phyloP scores from a whole-genome alignment of 2,113 vertebrate genomes.

The Acrocephalus kingi region DNA sequence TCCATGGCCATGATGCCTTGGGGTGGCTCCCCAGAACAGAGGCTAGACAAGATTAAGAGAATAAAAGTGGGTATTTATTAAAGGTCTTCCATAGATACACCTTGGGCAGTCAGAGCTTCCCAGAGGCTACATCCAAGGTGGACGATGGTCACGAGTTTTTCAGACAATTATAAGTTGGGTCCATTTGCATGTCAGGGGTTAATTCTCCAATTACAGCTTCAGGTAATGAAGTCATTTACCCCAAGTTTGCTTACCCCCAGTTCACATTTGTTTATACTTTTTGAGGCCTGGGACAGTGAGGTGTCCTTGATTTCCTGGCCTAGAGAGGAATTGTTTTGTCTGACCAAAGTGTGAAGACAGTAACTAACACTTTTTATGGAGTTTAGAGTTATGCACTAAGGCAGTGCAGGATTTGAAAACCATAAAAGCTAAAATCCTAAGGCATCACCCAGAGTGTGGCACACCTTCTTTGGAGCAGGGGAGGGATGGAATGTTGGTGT shows the following conservation, averaged over 20 bases:
- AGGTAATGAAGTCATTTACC: neutral
- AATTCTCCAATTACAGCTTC: neutral
- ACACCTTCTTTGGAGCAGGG: neutral
- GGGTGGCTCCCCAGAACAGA: accelerated
- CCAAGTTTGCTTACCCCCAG: neutral
- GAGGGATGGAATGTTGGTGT: neutral
- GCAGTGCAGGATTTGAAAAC: neutral
- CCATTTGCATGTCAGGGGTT: neutral
- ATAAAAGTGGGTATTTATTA: neutral
- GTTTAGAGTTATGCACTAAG: neutral
- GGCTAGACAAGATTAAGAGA: accelerated
- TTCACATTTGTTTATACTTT: neutral
- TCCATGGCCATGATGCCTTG: too few species aligned
- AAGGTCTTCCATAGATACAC: neutral
- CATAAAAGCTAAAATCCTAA: neutral
- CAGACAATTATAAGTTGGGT: neutral
- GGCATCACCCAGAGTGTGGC: neutral
- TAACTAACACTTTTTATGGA: accelerated
- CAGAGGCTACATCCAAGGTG: neutral
- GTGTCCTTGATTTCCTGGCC: too few species aligned
- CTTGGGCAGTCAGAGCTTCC: neutral
- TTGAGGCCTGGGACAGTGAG: too few species aligned
- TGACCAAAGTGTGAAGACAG: neutral
- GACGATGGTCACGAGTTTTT: neutral
- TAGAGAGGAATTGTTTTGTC: neutral